phyloP scores from a whole-genome alignment of 2,113 vertebrate species.

The Sphyrna mokarran region DNA sequence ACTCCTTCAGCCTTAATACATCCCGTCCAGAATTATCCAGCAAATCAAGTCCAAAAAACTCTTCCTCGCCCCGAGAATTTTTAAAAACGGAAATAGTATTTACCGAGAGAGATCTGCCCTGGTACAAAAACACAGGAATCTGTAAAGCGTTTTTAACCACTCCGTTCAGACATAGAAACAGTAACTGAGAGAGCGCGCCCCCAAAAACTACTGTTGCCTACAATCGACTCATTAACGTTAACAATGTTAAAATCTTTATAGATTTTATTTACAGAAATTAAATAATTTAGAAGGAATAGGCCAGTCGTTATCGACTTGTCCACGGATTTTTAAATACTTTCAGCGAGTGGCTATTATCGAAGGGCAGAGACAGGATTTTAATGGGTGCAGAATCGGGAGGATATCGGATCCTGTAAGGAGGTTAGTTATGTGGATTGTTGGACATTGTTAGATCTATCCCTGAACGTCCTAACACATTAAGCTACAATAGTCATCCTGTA shows the following conservation, averaged over 20 bases:
- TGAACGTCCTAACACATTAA: no score
- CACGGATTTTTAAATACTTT: neutral
- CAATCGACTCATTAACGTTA: neutral
- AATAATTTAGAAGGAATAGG: neutral
- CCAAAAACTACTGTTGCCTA: neutral
- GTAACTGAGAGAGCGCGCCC: neutral
- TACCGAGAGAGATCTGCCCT: neutral
- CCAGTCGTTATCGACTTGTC: neutral
- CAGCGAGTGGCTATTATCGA: no score
- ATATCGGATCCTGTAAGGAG: neutral
- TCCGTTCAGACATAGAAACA: neutral
- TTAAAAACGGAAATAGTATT: neutral
- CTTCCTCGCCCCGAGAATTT: neutral
- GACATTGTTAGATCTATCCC: neutral
- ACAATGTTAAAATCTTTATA: neutral
- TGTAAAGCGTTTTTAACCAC: no score
- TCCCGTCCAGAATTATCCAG: neutral
- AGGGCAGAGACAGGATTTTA: neutral
- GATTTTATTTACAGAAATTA: neutral
- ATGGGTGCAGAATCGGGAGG: no score
- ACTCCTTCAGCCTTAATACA: no score
- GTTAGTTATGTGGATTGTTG: neutral
- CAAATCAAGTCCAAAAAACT: neutral
- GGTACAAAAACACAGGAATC: neutral
- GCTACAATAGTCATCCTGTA: no score